Conservation (phyloP, 2,797 vertebrate species). For the Benthosema pterotum region DNA sequence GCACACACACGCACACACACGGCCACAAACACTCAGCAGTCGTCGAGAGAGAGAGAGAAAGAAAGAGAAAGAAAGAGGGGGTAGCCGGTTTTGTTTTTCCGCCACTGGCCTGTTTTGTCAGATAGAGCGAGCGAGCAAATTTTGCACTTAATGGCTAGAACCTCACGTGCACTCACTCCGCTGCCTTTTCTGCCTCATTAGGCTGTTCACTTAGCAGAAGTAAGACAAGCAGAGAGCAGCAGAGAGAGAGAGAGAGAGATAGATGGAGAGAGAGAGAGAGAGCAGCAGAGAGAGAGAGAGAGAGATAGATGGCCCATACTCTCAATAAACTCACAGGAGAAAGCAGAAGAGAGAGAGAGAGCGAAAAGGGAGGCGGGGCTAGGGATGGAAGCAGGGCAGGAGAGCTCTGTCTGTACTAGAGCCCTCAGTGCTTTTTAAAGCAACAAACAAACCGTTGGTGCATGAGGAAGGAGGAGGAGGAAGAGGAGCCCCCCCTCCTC, state of each 20-base stretch:
- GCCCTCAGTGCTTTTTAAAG: slow-evolving; percentile 36
- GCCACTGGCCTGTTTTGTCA: slow-evolving; percentile 41
- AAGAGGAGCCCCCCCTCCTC: no score
- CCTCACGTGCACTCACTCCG: slow-evolving; percentile 64
- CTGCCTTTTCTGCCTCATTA: slow-evolving; percentile 73
- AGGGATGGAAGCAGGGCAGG: slow-evolving; percentile 1
- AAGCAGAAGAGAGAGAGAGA: not conserved
- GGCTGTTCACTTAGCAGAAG: slow-evolving; percentile 66
- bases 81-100: slow-evolving; percentile 55
- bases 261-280: slow-evolving; percentile 22
- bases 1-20: slow-evolving; percentile 46
- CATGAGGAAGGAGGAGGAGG: no score
- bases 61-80: slow-evolving; percentile 5
- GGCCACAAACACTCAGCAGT: slow-evolving; percentile 41
- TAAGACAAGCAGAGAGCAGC: slow-evolving; percentile 52
- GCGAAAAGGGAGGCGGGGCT: slow-evolving; percentile 19
- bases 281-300: slow-evolving; percentile 11
- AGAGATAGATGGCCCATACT: slow-evolving; percentile 2
- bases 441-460: slow-evolving; percentile 44
- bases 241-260: slow-evolving; percentile 9
- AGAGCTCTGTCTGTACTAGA: not conserved
- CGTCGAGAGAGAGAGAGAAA: slow-evolving; percentile 14
- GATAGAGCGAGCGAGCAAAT: slow-evolving; percentile 41
- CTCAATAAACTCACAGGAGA: slow-evolving; percentile 26
- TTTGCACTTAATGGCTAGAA: slow-evolving; percentile 55